Percentiles rank a stretch among this genome's conserved stretches.
These are phyloP conservation scores for Arenaria interpres DNA, from an alignment of 2,113 vertebrate species.

Conservation along the genomic window DNA sequence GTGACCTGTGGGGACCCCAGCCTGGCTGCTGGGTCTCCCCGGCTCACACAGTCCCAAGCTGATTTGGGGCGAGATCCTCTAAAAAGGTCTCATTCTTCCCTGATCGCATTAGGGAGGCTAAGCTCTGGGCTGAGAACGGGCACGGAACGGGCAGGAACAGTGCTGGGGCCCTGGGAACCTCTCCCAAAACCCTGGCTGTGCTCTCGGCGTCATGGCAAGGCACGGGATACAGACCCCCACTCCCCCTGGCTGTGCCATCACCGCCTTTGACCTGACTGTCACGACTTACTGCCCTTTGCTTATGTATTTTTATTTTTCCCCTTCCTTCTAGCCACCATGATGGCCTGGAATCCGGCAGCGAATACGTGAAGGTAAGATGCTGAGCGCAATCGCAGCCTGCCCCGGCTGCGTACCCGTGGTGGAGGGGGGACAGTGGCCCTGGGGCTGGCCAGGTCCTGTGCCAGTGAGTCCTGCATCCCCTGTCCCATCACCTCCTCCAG, in stretches of 20 bases:
- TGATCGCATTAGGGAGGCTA: constrained; percentile 49
- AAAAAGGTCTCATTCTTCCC: constrained; percentile 24
- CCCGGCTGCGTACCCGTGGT: background rate
- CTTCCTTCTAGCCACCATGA: constrained; percentile 60
- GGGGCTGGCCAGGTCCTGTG: fast-evolving
- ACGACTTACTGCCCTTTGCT: background rate
- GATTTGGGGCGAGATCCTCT: constrained; percentile 30
- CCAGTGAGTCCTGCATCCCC: background rate
- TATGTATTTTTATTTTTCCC: background rate
- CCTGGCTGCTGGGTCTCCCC: background rate
- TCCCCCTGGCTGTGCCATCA: background rate
- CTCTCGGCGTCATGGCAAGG: background rate
- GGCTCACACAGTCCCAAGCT: background rate
- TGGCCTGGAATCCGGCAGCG: constrained; percentile 67
- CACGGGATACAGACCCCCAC: background rate
- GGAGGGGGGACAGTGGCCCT: background rate
- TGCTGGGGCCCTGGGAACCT: background rate
- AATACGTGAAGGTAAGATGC: constrained; percentile 81
- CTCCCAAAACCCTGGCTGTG: background rate
- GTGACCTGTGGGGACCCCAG: background rate
- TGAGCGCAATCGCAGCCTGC: fast-evolving
- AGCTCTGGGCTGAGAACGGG: background rate
- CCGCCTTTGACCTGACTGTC: background rate
- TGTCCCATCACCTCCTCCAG: background rate
- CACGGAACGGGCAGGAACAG: background rate